Percentiles rank a stretch among this genome's conserved stretches.
These are phyloP conservation scores for Tiliacea aurago DNA, from an alignment of 2,888 invertebrate species.

Conservation along the genomic window DNA sequence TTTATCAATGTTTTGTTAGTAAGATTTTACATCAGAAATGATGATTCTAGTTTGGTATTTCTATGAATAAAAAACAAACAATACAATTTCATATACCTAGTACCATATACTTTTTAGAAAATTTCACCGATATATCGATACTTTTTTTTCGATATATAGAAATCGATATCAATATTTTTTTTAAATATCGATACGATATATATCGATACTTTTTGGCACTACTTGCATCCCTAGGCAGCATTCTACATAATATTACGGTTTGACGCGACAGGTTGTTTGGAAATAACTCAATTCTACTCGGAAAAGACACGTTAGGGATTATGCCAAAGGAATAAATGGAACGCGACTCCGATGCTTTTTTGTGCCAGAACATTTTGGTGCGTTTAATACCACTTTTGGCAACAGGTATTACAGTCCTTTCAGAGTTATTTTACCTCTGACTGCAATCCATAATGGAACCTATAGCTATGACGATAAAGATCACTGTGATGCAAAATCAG, in stretches of 20 bases:
- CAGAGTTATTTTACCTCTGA: not conserved
- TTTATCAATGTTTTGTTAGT: no score
- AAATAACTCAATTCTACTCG: not conserved
- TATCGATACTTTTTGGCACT: no score
- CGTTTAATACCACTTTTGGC: not conserved
- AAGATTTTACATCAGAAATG: no score
- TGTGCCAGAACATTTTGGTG: not conserved
- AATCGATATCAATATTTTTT: no score
- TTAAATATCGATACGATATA: no score
- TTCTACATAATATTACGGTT: not conserved
- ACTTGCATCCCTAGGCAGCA: no score
- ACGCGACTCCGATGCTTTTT: not conserved
- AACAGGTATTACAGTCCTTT: not conserved
- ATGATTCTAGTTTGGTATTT: no score
- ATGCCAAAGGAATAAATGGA: constrained; percentile 1
- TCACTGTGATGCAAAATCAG: not conserved
- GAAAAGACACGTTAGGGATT: not conserved
- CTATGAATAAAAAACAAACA: no score
- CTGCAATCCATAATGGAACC: not conserved
- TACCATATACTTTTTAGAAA: no score
- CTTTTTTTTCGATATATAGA: no score
- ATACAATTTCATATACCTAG: no score
- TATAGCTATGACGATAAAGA: not conserved
- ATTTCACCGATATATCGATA: no score
- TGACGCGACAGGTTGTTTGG: constrained; percentile 10